phyloP scores from a whole-genome alignment of 1,140 invertebrate species.

The Carposina sasakii region DNA sequence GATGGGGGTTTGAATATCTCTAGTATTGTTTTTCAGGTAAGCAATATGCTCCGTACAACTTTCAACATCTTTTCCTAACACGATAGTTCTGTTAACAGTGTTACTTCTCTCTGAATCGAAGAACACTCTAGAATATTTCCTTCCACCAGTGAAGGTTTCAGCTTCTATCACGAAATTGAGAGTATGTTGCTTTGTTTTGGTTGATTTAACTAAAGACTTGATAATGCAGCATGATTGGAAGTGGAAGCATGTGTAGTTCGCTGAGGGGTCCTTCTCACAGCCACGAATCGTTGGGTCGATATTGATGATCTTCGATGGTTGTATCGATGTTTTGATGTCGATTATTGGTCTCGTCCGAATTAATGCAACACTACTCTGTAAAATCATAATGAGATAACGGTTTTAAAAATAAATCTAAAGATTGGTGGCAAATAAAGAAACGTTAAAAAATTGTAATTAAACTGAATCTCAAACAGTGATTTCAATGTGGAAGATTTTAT shows the following conservation, averaged over 20 bases:
- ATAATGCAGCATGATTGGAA: conserved; percentile 91
- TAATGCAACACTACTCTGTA: conserved; percentile 79
- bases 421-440: too few species aligned
- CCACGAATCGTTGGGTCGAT: conserved; percentile 86
- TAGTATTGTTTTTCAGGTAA: conserved; percentile 88
- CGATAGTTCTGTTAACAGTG: conserved; percentile 75
- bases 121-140: conserved; percentile 87
- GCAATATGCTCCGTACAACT: conserved; percentile 83
- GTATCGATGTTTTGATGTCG: conserved; percentile 81
- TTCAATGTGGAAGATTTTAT: too few species aligned
- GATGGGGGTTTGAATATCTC: conserved; percentile 89
- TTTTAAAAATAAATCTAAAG: too few species aligned
- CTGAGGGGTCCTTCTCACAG: conserved; percentile 77
- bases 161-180: conserved; percentile 87
- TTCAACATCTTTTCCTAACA: conserved; percentile 67
- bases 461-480: too few species aligned
- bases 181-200: conserved; percentile 69
- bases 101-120: conserved; percentile 76
- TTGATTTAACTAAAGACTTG: conserved; percentile 75
- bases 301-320: conserved; percentile 73
- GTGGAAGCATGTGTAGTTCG: conserved; percentile 88
- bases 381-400: too few species aligned
- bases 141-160: conserved; percentile 83
- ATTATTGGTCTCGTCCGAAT: conserved; percentile 89
- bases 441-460: too few species aligned